phyloP scores from a whole-genome alignment of 2,797 vertebrate species.

The Pampus argenteus region DNA sequence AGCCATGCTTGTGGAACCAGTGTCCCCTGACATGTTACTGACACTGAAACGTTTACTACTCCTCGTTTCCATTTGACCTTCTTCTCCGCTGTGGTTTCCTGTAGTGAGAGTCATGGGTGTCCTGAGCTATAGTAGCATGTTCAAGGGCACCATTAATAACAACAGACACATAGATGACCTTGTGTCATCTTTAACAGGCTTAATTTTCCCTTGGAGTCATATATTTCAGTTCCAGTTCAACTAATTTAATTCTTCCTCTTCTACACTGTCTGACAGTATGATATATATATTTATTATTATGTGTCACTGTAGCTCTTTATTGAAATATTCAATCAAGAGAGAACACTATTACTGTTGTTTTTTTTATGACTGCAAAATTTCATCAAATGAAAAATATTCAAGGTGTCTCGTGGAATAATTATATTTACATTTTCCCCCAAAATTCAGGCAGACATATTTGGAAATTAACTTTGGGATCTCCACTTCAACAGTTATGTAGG shows the following conservation, averaged over 20 bases:
- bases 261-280: background rate
- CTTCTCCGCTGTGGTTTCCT: background rate
- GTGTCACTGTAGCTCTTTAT: background rate
- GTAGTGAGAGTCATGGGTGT: conserved; percentile 21
- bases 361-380: background rate
- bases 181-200: background rate
- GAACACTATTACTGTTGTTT: background rate
- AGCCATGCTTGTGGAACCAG: conserved; percentile 15
- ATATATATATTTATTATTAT: background rate
- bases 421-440: too few species aligned
- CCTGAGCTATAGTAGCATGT: conserved; percentile 4
- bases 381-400: background rate
- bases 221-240: background rate
- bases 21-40: conserved; percentile 16
- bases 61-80: conserved; percentile 26
- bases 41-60: conserved; percentile 24
- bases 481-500: too few species aligned
- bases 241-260: background rate
- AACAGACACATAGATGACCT: conserved; percentile 1
- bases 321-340: too few species aligned
- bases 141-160: conserved; percentile 41
- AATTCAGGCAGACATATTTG: too few species aligned
- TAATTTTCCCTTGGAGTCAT: background rate
- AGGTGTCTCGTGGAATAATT: too few species aligned
- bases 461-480: too few species aligned